Base-by-base conservation (phyloP, 37 sponge, comb jelly and placozoan genomes). In the Axinella damicornis region DNA sequence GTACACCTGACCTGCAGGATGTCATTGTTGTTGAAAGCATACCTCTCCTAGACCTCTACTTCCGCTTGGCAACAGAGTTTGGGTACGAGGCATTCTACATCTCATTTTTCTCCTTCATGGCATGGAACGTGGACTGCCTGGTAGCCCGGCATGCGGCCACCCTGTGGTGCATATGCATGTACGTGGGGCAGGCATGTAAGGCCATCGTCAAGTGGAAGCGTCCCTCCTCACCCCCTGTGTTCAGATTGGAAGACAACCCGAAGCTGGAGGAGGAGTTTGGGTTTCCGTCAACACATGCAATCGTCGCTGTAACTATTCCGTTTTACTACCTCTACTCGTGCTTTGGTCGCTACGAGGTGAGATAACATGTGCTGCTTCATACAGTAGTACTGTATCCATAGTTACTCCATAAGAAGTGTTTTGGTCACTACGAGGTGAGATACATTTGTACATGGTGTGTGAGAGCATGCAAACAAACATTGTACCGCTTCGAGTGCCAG, bases 41-140 rank as follows among this genome's bases (percentile, higher is more conserved):
- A 57, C 67, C 94, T 19, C 36, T 94, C 1, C 28, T 96, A 19
- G 92, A 96, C 53, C 18, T 89, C n/a, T 92, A 85, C 61, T 96
- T 96, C 65, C 68, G 89, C 22, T 25, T 94, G n/a, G 91, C 92
- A 54, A 88, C 97, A 15, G 95, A 91, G 27, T 62, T 85, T 17
- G 97, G 98, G 14, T 91, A 94, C 37, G 98, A 97, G 69, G 82
- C 88, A n/a, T 97, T 97, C 87, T 97, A 95, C 74, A 93, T 97
- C 54, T 80, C 88, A 0, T 77, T 97, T 32, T 27, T 95, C 2
- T 87, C 96, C 2, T 67, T 88, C 32, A 12, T 90, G 1, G 32
- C 65, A 60, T 97, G 91, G 90, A 95, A 94, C 69, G 32, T 92
- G 25, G 98, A 97, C 71, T 67, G 66, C 32, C 33, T 63, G 21